Evolutionary conservation across 2,797 vertebrate genomes (phyloP).

Genomic region (Alca torda): DNA sequence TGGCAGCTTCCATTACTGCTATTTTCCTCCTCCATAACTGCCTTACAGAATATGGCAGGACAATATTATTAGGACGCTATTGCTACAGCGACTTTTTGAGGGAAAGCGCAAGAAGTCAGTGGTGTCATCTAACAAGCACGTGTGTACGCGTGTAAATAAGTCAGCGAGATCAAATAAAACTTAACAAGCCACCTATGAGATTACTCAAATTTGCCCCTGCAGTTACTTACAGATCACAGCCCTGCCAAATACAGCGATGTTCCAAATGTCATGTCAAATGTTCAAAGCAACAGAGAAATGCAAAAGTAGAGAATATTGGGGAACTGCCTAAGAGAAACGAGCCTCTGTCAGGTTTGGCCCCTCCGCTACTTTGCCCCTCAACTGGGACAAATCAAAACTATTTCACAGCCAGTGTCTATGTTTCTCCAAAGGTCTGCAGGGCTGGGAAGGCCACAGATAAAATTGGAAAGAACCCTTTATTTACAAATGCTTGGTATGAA

Average conservation of each 20-base stretch:
- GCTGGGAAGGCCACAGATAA: background rate
- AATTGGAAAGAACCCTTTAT: background rate
- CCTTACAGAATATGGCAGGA: background rate
- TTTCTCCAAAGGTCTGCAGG: background rate
- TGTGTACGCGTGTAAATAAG: background rate
- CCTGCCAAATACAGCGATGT: background rate
- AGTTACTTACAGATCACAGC: background rate
- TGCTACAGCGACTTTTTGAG: conserved; percentile 35
- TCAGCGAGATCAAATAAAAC: conserved; percentile 42
- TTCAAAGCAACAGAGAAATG: background rate
- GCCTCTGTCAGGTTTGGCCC: background rate
- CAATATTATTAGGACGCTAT: background rate
- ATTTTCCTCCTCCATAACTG: background rate
- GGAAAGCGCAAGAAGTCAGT: conserved; percentile 1
- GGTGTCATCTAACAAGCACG: conserved; percentile 10
- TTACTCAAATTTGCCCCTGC: conserved; percentile 4
- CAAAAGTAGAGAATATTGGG: background rate
- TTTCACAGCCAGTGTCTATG: background rate
- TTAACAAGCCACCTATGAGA: conserved; percentile 46
- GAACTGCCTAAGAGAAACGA: background rate
- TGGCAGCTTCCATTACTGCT: conserved; percentile 14
- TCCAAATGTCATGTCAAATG: background rate
- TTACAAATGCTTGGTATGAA: background rate
- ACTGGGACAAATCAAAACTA: background rate
- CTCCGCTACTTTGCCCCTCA: background rate